Conservation (phyloP, 2,797 vertebrate species). For the Trichosurus vulpecula region DNA sequence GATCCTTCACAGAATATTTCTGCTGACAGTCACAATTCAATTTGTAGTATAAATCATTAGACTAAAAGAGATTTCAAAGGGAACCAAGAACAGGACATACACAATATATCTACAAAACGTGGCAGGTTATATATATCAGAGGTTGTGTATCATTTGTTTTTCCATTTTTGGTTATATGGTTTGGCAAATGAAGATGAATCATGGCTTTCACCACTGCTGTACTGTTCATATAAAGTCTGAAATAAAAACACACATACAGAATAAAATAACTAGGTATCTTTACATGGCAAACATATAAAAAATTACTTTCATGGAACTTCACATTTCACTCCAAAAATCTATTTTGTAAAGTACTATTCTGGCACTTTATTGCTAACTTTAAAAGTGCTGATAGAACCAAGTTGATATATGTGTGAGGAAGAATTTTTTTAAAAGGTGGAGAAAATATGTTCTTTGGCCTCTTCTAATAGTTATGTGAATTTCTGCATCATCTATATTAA, state of each 20-base stretch:
- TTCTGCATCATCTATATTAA: background rate
- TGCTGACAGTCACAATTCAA: conserved; percentile 29
- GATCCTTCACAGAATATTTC: conserved; percentile 53
- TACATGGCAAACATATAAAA: background rate
- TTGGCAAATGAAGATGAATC: conserved; percentile 93
- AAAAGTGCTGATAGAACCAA: background rate
- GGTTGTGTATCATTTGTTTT: conserved; percentile 79
- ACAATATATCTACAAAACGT: conserved; percentile 10
- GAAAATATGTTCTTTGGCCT: background rate
- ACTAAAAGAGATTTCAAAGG: conserved; percentile 60
- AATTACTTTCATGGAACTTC: background rate
- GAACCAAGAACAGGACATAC: background rate
- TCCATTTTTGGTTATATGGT: conserved; percentile 80
- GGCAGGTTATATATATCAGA: conserved; percentile 15
- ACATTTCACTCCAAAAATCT: background rate
- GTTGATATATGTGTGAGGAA: background rate
- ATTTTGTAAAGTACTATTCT: background rate
- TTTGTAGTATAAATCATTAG: background rate
- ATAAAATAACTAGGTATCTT: background rate
- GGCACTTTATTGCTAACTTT: background rate
- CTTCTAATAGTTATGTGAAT: background rate
- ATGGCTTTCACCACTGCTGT: conserved; percentile 90
- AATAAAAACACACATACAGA: conserved; percentile 70
- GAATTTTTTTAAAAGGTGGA: background rate
- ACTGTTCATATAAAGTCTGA: conserved; percentile 96